Percentiles rank a stretch among this genome's conserved stretches.
These are phyloP conservation scores for Coranthus polyacanthus DNA, from an alignment of 2,797 vertebrate species.

Conservation along the genomic window DNA sequence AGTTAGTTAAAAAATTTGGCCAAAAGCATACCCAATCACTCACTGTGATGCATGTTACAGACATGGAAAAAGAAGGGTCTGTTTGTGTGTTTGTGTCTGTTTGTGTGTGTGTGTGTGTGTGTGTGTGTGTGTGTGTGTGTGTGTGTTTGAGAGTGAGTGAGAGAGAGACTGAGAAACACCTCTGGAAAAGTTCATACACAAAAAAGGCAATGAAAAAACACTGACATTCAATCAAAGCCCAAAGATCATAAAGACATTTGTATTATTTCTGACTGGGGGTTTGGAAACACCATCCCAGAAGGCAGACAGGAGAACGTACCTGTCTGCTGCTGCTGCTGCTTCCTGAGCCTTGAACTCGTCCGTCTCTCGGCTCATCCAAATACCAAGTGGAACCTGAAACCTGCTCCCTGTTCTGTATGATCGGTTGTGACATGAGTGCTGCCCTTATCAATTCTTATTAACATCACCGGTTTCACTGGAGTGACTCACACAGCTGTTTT, in stretches of 20 bases:
- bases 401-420: conserved; percentile 65
- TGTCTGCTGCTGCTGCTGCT: conserved; percentile 21
- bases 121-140: no score
- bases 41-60: conserved; percentile 17
- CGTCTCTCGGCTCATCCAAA: conserved; percentile 56
- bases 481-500: conserved; percentile 62
- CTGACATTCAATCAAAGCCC: conserved; percentile 13
- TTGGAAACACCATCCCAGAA: conserved; percentile 38
- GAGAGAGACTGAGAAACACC: conserved; percentile 18
- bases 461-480: conserved; percentile 58
- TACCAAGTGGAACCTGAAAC: conserved; percentile 58
- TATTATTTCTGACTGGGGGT: conserved; percentile 35
- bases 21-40: conserved; percentile 26
- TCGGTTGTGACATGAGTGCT: conserved; percentile 68
- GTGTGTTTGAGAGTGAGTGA: no score
- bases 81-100: no score
- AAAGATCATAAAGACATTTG: conserved; percentile 36
- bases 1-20: conserved; percentile 19
- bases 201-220: background rate
- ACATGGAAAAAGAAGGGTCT: conserved; percentile 15
- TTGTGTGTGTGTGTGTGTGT: no score
- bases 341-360: conserved; percentile 45
- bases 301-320: conserved; percentile 16
- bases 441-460: conserved; percentile 79
- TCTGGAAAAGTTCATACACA: conserved; percentile 14